Evolutionary conservation across 2,113 vertebrate species (phyloP).

Genomic region (Turnix velox): DNA sequence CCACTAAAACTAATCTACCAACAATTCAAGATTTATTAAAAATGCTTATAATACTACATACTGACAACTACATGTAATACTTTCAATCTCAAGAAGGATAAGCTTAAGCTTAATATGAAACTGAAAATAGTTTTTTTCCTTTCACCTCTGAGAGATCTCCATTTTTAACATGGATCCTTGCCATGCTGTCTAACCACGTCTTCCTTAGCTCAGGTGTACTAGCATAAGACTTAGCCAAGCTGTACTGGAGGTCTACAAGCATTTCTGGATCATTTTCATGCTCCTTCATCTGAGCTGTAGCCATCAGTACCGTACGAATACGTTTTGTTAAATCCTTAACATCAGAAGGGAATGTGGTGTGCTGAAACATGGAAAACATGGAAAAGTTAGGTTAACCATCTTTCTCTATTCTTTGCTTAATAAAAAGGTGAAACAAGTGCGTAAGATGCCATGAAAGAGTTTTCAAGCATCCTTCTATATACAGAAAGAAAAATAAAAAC

Average conservation of each 20-base stretch:
- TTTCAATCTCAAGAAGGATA: not conserved
- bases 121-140: not conserved
- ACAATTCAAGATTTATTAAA: not conserved
- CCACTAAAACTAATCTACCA: not conserved
- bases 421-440: not conserved
- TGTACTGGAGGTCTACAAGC: slow-evolving; percentile 98
- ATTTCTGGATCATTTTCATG: slow-evolving; percentile 97
- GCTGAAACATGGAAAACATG: slow-evolving; percentile 68
- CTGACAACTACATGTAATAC: not conserved
- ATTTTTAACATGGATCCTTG: slow-evolving; percentile 96
- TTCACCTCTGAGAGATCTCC: slow-evolving; percentile 93
- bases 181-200: slow-evolving; percentile 99
- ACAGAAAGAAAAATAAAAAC: not conserved
- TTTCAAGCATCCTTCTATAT: not conserved
- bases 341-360: slow-evolving; percentile 93
- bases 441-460: not conserved
- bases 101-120: not conserved
- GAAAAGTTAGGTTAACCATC: not conserved
- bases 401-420: not conserved
- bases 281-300: slow-evolving; percentile 98
- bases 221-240: slow-evolving; percentile 95
- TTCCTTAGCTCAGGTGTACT: slow-evolving; percentile 96
- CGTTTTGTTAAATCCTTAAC: slow-evolving; percentile 97
- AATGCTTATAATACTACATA: not conserved
- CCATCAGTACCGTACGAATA: slow-evolving; percentile 97